Evolutionary conservation across 2,888 invertebrate species (phyloP), one percentile per base, ranked within the genome.

Genomic region (Lapara coniferarum): DNA sequence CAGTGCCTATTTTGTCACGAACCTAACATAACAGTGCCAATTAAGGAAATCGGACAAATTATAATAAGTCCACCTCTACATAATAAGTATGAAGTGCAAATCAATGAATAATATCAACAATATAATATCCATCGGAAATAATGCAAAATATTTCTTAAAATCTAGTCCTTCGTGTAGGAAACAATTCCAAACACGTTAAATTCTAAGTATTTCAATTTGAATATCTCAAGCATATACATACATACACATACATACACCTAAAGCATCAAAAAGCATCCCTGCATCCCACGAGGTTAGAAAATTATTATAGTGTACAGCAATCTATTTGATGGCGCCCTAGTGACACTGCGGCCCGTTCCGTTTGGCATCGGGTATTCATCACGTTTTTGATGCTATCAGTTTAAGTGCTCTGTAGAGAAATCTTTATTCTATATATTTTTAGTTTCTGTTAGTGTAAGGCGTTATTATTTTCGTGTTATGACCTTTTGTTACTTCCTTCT

Each of bases 261-360:
- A n/a, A n/a, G n/a, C n/a, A n/a, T n/a, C n/a, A n/a, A n/a, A n/a
- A 63, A 63, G 46, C 25, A 63, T n/a, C 49, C 19, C 19, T 46
- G 8, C 49, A 49, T 46, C 25, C 16, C 46, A 16, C 16, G 5
- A 6, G 49, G 19, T 49, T 12, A 49, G 49, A 63, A 49, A 63
- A 63, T 19, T 46, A 46, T 63, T 63, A 49, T 13, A 63, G 63
- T 63, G 13, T 63, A 44, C 16, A 13, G 10, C 63, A 49, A 63
- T 63, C 19, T 19, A 19, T 63, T 63, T 46, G 63, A 63, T 63
- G 13, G 49, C 49, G 16, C 63, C 19, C 25, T 19, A 46, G 63
- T 46, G 63, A 63, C 19, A 63, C 46, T 19, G 7, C 16, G 63
- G 49, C 49, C 49, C 13, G 63, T 14, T 57, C 30, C 13, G 13